Percentiles rank a stretch among this genome's conserved stretches.
phyloP scores from a whole-genome alignment of 1,140 invertebrate genomes.

The Papilio xuthus region DNA sequence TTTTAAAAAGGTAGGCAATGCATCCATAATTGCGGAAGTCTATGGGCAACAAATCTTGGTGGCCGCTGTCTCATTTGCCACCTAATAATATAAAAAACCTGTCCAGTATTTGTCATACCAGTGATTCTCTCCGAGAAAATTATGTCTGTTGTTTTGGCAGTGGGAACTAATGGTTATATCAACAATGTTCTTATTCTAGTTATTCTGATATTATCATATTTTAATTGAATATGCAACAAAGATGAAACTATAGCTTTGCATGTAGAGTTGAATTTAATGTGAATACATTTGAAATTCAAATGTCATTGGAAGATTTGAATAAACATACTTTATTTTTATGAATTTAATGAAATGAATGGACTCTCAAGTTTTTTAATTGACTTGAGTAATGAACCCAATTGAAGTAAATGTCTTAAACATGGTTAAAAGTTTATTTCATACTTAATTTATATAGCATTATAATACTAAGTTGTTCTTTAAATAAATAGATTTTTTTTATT shows the following conservation, averaged over 20 bases:
- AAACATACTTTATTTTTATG: not conserved
- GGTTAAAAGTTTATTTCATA: too few species aligned
- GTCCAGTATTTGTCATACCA: not conserved
- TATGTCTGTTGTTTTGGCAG: not conserved
- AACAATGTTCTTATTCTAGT: slow-evolving; percentile 9
- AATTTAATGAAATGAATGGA: not conserved
- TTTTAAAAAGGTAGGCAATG: not conserved
- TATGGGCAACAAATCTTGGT: too few species aligned
- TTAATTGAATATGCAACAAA: slow-evolving; percentile 36
- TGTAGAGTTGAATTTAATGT: slow-evolving; percentile 25
- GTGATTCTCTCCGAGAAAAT: not conserved
- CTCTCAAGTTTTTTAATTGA: not conserved
- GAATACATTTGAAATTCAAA: slow-evolving; percentile 1
- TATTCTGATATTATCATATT: slow-evolving; percentile 1
- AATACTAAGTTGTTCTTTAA: too few species aligned
- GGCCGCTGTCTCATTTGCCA: too few species aligned
- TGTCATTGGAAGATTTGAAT: slow-evolving; percentile 2
- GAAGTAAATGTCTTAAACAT: not conserved
- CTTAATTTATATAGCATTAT: slow-evolving; percentile 4
- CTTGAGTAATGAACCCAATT: not conserved
- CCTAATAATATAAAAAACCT: too few species aligned
- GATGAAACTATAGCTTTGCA: slow-evolving; percentile 20
- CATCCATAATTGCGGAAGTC: too few species aligned
- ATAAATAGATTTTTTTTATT: not conserved
- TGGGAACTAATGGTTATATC: not conserved